These are phyloP conservation scores for Melanocharis versteri DNA, from an alignment of 2,113 vertebrate species.

Conservation along the genomic window DNA sequence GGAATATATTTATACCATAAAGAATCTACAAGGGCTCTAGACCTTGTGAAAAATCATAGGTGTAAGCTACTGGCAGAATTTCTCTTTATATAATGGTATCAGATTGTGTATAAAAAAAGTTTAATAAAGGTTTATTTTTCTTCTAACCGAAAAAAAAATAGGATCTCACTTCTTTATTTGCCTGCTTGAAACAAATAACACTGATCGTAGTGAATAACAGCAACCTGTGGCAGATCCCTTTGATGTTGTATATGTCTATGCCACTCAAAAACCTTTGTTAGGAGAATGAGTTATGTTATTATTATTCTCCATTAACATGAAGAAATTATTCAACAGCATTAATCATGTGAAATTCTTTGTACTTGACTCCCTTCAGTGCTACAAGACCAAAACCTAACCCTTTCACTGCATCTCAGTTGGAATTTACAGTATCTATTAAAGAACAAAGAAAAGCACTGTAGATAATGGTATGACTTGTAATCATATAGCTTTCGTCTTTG, in stretches of 20 bases:
- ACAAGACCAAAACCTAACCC: not conserved
- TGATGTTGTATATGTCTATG: not conserved
- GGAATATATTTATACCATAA: not conserved
- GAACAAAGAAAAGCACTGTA: not conserved
- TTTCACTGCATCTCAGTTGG: not conserved
- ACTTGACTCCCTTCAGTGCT: not conserved
- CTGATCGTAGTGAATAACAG: not conserved
- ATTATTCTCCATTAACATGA: not conserved
- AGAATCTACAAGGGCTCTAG: not conserved
- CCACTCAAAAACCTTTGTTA: not conserved
- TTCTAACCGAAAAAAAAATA: not conserved
- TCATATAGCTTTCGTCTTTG: not conserved
- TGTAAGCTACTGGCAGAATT: not conserved
- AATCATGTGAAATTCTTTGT: not conserved
- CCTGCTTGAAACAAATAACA: not conserved
- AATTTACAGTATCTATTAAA: not conserved
- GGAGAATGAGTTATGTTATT: not conserved
- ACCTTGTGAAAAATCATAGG: not conserved
- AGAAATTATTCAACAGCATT: not conserved
- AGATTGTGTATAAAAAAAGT: not conserved
- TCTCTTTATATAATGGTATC: not conserved
- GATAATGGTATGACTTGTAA: not conserved
- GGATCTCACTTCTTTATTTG: not conserved
- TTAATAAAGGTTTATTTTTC: not conserved
- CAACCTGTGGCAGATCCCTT: not conserved